Evolutionary conservation across 2,888 invertebrate genomes (phyloP).

Genomic region (Parnassius smintheus): DNA sequence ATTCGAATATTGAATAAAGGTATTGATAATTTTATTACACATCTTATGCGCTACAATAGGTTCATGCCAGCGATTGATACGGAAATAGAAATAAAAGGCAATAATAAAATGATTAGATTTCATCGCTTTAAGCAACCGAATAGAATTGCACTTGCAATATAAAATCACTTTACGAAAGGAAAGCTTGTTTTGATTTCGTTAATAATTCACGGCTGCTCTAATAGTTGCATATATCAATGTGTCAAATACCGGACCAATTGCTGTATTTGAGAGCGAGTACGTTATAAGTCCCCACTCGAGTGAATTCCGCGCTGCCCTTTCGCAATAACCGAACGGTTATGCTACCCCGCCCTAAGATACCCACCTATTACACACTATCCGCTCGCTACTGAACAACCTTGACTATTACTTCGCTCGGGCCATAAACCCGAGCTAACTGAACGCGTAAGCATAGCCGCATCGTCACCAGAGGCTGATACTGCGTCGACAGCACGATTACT

Average conservation of each 20-base stretch:
- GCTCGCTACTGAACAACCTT: conserved; percentile 75
- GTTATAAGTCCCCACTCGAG: conserved; percentile 65
- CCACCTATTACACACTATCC: conserved; percentile 62
- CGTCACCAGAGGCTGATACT: conserved; percentile 70
- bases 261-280: conserved; percentile 60
- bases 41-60: too few relatives aligned
- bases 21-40: conserved; percentile 23
- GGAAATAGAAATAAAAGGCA: neutral
- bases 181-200: conserved; percentile 42
- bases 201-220: conserved; percentile 43
- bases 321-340: conserved; percentile 48
- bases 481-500: conserved; percentile 71
- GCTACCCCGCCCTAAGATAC: conserved; percentile 66
- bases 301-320: conserved; percentile 55
- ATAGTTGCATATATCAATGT: conserved; percentile 69
- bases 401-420: conserved; percentile 62
- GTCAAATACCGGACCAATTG: conserved; percentile 75
- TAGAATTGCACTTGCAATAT: conserved; percentile 35
- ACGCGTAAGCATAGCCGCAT: conserved; percentile 52
- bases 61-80: too few relatives aligned
- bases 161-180: conserved; percentile 38
- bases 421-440: conserved; percentile 48
- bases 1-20: conserved; percentile 33
- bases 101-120: conserved; percentile 31
- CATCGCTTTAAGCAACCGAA: conserved; percentile 7